Evolutionary conservation across 2,797 vertebrate genomes (phyloP), one percentile per base, ranked within the genome.

Genomic region (Peromyscus nudipes): DNA sequence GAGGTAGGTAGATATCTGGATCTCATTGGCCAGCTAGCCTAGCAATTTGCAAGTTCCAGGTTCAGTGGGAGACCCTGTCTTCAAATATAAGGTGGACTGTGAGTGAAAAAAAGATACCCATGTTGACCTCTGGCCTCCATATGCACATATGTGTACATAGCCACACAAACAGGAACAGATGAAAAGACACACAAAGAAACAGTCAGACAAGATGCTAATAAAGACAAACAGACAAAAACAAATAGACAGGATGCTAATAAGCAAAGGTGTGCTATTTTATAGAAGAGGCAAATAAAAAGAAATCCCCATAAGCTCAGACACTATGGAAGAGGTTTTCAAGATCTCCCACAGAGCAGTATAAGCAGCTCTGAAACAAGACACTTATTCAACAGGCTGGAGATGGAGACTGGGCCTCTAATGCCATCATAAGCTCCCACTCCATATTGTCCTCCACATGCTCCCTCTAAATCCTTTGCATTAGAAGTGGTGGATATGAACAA

Each of bases 241-340:
- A 27, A 69, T 6, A n/a, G 67, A 73, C 19, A 69, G 46, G 19
- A 6, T 76, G 29, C 8, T 40, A 55, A 88, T 31, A 60, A 60
- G 40, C 16, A 19, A 90, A 88, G 19, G 69, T 71, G 29, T 17
- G 49, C 8, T 67, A 76, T 90, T 86, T 80, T 23, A 69, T 1
- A 94, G 49, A 31, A 83, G 23, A 34, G 52, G 6, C 4, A 14
- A 46, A 75, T 23, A 73, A 34, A 65, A 27, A 83, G 65, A 85
- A 69, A 25, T 79, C 11, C 34, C 43, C 65, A 25, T 21, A 55
- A 71, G 40, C 29, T 85, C 43, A 71, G 81, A 95, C 55, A 71
- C 84, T 86, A 93, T 71, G 76, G 94, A 93, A 92, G 92, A 96
- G n/a, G 49, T 34, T 92, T 89, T 13, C 64, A 79, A 79, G 40